phyloP scores from a whole-genome alignment of 2,797 vertebrate species.

The Podargus strigoides region DNA sequence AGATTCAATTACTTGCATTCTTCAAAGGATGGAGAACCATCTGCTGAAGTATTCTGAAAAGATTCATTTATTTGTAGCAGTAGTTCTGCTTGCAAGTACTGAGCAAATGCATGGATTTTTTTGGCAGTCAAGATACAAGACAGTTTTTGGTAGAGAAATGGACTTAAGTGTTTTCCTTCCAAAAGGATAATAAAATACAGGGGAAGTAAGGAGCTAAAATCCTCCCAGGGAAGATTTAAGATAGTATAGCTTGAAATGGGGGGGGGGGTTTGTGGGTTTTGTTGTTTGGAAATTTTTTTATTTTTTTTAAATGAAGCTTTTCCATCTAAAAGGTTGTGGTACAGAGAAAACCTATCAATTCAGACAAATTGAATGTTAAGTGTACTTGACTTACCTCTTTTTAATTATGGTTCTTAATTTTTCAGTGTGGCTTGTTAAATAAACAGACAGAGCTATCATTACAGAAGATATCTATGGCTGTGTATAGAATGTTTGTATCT shows the following conservation, averaged over 20 bases:
- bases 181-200: not conserved
- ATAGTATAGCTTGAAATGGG: not conserved
- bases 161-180: not conserved
- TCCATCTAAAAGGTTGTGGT: not conserved
- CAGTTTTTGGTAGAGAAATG: not conserved
- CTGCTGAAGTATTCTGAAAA: conserved; percentile 34
- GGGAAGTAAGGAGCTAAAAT: not conserved
- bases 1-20: conserved; percentile 1
- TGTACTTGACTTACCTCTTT: not conserved
- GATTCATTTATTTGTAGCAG: conserved; percentile 22
- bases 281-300: not conserved
- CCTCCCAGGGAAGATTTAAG: not conserved
- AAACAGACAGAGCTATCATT: not conserved
- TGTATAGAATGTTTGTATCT: not conserved
- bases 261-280: not conserved
- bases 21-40: conserved; percentile 15
- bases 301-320: not conserved
- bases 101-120: not conserved
- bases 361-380: not conserved
- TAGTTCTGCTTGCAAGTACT: not conserved
- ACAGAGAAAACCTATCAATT: not conserved
- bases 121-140: not conserved
- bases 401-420: not conserved
- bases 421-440: not conserved
- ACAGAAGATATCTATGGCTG: not conserved